These are phyloP conservation scores for Alviniconcha strummeri DNA, from an alignment of 2,888 invertebrate species.

Conservation along the genomic window DNA sequence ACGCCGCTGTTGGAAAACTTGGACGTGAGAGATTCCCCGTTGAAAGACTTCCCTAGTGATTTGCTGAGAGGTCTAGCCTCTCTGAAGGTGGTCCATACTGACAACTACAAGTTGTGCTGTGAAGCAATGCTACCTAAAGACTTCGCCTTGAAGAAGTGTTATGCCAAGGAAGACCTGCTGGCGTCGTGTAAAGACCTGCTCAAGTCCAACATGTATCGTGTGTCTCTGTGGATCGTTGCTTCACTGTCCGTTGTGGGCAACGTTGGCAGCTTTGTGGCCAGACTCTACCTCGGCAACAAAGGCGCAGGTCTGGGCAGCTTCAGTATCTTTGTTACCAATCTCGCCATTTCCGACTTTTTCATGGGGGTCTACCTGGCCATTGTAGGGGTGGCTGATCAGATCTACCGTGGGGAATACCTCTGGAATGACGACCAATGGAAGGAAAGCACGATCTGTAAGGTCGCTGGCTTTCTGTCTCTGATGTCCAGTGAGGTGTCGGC, in stretches of 20 bases:
- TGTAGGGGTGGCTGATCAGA: neutral
- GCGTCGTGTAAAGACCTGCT: conserved; percentile 1
- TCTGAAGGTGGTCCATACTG: neutral
- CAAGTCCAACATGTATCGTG: neutral
- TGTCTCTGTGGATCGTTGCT: neutral
- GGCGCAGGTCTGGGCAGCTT: neutral
- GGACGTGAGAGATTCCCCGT: neutral
- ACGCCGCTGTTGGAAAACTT: neutral
- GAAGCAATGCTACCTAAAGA: neutral
- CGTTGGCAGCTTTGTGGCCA: neutral
- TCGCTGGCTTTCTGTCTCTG: conserved; percentile 9
- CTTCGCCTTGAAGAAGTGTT: neutral
- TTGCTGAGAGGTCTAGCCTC: neutral
- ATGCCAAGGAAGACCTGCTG: conserved; percentile 13
- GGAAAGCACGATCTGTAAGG: neutral
- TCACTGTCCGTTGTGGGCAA: conserved; percentile 13
- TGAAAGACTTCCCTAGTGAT: neutral
- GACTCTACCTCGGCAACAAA: neutral
- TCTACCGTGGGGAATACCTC: neutral
- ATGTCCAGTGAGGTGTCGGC: conserved; percentile 15
- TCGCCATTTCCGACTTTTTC: conserved; percentile 40
- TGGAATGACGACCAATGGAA: neutral
- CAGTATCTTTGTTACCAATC: neutral
- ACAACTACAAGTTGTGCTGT: conserved; percentile 22
- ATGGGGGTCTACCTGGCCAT: conserved; percentile 49